Evolutionary conservation across 2,888 invertebrate genomes (phyloP), one percentile per base, ranked within the genome.

Genomic region (Lithosia quadra): DNA sequence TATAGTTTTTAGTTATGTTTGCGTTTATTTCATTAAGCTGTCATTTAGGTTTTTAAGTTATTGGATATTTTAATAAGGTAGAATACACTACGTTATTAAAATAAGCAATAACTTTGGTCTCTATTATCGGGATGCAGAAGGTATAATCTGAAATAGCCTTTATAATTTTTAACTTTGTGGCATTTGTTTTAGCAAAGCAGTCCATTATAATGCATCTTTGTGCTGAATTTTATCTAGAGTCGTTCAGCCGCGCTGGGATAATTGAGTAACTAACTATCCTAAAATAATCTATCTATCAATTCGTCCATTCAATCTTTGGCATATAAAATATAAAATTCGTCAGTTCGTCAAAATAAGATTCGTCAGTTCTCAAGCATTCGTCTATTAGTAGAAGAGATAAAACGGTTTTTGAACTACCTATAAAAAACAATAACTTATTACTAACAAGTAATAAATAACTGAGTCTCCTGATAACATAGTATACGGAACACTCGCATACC

Each of bases 401-500:
- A 22, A 15, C 2, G 0, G 9, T 18, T 15, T 39, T 24, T 10
- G 24, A 24, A 39, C 15, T 39, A 39, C 24, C 10, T n/a, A 49
- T 5, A 15, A 36, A 15, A 39, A 39, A 22, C 18, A 60, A 60
- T 39, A 21, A 24, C 15, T 15, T 34, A 55, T 13, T 53, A 34
- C 15, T 2, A 22, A 22, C 24, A 10, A 63, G 53, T 34, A 63
- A 63, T 55, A 55, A 22, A 55, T 55, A 59, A 64, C 21, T 60
- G 64, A 39, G 33, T 60, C 28, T 21, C 33, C 4, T 33, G 68
- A 68, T 68, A 68, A 68, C 55, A 64, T 59, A 64, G 59, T 33
- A 15, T 55, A 43, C 21, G 63, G 28, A 39, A n/a, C 28, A n/a
- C 33, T 55, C 62, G 74, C 58, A 60, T 65, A 70, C 75, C 78